Base-by-base conservation (phyloP, 2,797 vertebrate species). In the Discoglossus pictus region DNA sequence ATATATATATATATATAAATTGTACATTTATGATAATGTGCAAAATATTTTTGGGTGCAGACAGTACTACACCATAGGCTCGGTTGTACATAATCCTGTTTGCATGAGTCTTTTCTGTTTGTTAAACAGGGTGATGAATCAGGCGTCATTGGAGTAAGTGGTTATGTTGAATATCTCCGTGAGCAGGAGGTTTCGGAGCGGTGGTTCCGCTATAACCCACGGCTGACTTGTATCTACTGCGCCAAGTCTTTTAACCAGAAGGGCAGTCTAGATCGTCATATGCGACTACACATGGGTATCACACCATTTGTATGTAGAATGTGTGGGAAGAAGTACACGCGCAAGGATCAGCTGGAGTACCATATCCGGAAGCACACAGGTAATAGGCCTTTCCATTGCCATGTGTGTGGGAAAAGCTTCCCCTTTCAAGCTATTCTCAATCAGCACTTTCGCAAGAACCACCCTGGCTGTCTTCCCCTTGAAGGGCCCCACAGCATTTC, bases 221-320 rank as follows among this genome's bases (percentile, higher is more conserved):
- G 97, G 0, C 94, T 98, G 73, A 98, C 96, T 34, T 98, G 97
- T 56, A 97, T 98, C 83, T 99, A 99, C 86, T 99, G 97, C 78
- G 97, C 96, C 90, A 99, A 99, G 83, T 98, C 96, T 65, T 99
- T 99, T 81, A 99, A 99, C 87, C 97, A 99, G 90, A 99, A 99
- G 65, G 97, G 97, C 62, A 99, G 97, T 78, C 89, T 99, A 77
- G 97, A 99, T 85, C 92, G 97, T 21, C 96, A 99, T 86, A 98
- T 99, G 97, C 90, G 97, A 0, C 89, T 99, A 1, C 97, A 98
- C 85, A 98, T 99, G 97, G 97, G 97, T 64, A 99, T 99, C 85
- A 99, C 97, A 0, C 97, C 97, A 0, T 99, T 99, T 0, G 96
- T 95, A 16, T 99, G 97, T 77, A 94, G 96, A 72, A 96, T 98